A percentile compares a stretch with the other conserved stretches of the same genome.
phyloP scores from a whole-genome alignment of 2,888 invertebrate species.

The Carterocephalus palaemon region DNA sequence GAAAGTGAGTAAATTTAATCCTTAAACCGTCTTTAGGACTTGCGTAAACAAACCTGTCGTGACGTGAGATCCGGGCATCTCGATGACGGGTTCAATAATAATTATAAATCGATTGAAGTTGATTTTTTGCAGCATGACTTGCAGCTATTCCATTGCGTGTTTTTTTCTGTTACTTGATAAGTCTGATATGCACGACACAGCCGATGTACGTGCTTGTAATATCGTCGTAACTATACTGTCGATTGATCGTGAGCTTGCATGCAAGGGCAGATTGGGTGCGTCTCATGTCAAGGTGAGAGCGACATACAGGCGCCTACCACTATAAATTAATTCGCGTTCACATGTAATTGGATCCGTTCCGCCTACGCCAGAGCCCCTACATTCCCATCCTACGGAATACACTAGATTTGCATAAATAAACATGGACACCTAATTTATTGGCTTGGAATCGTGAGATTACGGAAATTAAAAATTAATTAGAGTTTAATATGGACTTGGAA shows the following conservation, averaged over 20 bases:
- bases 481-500: too few relatives aligned
- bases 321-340: conserved; percentile 63
- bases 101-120: conserved; percentile 13
- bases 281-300: conserved; percentile 48
- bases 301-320: conserved; percentile 46
- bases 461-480: conserved; percentile 13
- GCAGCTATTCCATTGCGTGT: conserved; percentile 3
- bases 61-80: conserved; percentile 46
- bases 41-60: conserved; percentile 40
- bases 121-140: conserved; percentile 3
- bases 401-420: conserved; percentile 31
- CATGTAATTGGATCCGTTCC: conserved; percentile 65
- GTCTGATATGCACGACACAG: background rate
- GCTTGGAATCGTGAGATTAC: conserved; percentile 25
- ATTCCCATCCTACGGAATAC: conserved; percentile 32
- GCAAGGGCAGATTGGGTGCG: conserved; percentile 36
- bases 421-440: conserved; percentile 26
- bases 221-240: background rate
- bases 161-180: background rate
- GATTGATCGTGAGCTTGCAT: background rate
- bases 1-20: conserved; percentile 34
- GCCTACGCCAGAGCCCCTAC: conserved; percentile 49
- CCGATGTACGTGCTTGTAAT: background rate
- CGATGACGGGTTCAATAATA: conserved; percentile 30
- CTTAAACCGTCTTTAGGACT: conserved; percentile 33